These are phyloP conservation scores for Muraenolepis orangiensis DNA, from an alignment of 2,797 vertebrate genomes.

Conservation along the genomic window DNA sequence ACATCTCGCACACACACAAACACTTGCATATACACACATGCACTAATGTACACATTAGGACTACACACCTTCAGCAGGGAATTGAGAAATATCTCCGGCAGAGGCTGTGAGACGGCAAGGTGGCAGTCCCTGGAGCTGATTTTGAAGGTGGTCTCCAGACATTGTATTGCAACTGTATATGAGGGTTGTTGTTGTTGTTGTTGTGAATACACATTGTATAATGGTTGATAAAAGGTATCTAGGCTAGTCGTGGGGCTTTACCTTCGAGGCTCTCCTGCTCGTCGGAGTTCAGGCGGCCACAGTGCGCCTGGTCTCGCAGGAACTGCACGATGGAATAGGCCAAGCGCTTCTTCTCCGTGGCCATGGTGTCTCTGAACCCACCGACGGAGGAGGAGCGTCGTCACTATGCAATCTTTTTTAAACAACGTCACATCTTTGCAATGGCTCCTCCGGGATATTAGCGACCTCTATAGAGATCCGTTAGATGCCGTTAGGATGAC, in stretches of 20 bases:
- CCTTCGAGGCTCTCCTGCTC: slow-evolving; percentile 99
- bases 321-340: slow-evolving; percentile 96
- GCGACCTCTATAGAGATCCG: too few species aligned
- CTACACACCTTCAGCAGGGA: slow-evolving; percentile 84
- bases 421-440: too few species aligned
- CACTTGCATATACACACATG: too few species aligned
- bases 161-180: slow-evolving; percentile 89
- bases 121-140: slow-evolving; percentile 88
- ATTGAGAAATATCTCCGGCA: slow-evolving; percentile 90
- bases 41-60: background rate
- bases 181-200: background rate
- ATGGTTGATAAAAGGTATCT: background rate
- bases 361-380: too few species aligned
- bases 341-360: slow-evolving; percentile 90
- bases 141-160: slow-evolving; percentile 96
- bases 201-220: background rate
- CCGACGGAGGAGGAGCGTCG: too few species aligned
- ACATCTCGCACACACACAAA: background rate
- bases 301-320: slow-evolving; percentile 91
- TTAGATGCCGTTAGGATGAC: too few species aligned
- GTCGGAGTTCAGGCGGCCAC: slow-evolving; percentile 87
- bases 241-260: slow-evolving; percentile 43
- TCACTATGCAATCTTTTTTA: too few species aligned
- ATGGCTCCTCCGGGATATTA: too few species aligned
- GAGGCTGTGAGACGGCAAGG: slow-evolving; percentile 82